A percentile compares a stretch with the other conserved stretches of the same genome.
Evolutionary conservation across 2,888 invertebrate genomes (phyloP).

Genomic region (Zootermopsis nevadensis): DNA sequence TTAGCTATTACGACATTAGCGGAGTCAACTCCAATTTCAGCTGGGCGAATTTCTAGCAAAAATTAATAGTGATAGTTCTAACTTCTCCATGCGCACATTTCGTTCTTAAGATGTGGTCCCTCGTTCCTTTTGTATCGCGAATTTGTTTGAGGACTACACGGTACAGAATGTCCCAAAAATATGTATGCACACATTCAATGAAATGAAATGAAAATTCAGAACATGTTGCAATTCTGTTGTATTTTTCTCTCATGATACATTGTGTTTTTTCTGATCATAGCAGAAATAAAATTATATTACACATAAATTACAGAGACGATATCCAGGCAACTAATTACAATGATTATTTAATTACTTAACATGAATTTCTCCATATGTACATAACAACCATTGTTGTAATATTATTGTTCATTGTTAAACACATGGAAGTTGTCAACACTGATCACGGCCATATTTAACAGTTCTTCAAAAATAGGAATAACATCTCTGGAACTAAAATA

Average conservation of each 20-base stretch:
- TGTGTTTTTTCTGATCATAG: not conserved
- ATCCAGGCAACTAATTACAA: slow-evolving; percentile 7
- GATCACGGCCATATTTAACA: not conserved
- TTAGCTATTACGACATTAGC: slow-evolving; percentile 6
- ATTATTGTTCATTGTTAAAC: not conserved
- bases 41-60: not conserved
- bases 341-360: not conserved
- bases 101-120: not conserved
- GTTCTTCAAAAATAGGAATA: slow-evolving; percentile 26
- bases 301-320: not conserved
- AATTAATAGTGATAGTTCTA: not conserved
- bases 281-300: slow-evolving; percentile 2
- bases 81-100: not conserved
- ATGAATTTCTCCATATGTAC: not conserved
- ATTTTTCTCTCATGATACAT: not conserved
- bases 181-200: not conserved
- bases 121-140: no score
- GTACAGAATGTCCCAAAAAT: not conserved
- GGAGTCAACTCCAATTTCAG: not conserved
- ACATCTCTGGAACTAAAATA: slow-evolving; percentile 13
- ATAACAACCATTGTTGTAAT: not conserved
- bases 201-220: not conserved
- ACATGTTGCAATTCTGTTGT: not conserved
- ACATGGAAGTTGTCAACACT: not conserved
- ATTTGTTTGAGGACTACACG: no score